Percentiles rank a stretch among this genome's conserved stretches.
phyloP scores from a whole-genome alignment of 2,797 vertebrate genomes.

The Sibirionetta formosa region DNA sequence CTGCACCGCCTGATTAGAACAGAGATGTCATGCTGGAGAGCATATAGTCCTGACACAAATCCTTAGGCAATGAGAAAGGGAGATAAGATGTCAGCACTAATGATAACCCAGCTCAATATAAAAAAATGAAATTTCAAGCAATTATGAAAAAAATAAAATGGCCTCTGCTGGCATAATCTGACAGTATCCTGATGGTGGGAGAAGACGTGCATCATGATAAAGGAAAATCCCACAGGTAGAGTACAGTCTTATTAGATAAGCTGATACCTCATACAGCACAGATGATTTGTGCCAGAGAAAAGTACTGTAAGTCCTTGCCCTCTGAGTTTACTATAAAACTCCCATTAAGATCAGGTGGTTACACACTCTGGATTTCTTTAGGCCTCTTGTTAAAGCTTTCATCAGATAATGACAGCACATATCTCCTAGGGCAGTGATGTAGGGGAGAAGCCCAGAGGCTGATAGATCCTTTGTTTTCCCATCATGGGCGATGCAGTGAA shows the following conservation, averaged over 20 bases:
- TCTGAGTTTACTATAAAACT: not conserved
- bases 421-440: not conserved
- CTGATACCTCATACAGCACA: not conserved
- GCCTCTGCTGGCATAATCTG: constrained; percentile 41
- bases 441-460: fast-evolving
- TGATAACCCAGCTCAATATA: not conserved
- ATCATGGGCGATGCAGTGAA: constrained; percentile 84
- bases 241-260: constrained; percentile 7
- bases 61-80: not conserved
- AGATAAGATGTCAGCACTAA: not conserved
- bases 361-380: not conserved
- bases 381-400: not conserved
- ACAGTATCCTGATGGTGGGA: not conserved
- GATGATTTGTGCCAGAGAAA: not conserved
- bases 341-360: not conserved
- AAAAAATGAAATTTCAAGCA: constrained; percentile 40
- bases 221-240: constrained; percentile 12
- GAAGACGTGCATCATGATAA: not conserved
- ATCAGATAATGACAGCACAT: not conserved
- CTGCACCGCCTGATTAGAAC: not conserved
- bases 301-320: not conserved
- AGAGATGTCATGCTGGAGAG: constrained; percentile 13
- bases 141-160: constrained; percentile 54
- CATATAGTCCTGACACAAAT: constrained; percentile 22
- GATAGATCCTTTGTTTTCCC: not conserved